A percentile compares a stretch with the other conserved stretches of the same genome.
Conservation (phyloP, 2,797 vertebrate genomes). For the Pangasius macronema region DNA sequence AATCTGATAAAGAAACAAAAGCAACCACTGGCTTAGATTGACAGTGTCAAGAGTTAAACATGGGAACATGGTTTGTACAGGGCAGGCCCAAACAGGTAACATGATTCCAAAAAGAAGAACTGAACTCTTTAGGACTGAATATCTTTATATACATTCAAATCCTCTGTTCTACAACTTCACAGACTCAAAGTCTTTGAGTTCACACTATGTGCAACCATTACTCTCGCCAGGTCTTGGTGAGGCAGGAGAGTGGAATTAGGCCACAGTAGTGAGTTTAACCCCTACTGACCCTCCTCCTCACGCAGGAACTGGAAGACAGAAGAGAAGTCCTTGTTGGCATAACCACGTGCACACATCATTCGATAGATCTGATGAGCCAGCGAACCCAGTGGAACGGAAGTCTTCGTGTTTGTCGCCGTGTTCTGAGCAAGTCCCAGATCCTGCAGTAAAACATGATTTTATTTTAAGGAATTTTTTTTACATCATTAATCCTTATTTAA, state of each 20-base stretch:
- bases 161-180: constrained; percentile 34
- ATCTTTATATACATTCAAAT: constrained; percentile 13
- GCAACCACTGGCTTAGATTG: constrained; percentile 19
- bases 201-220: constrained; percentile 39
- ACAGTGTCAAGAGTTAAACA: constrained; percentile 46
- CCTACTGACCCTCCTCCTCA: constrained; percentile 83
- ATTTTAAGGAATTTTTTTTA: not conserved
- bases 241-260: constrained; percentile 56
- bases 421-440: constrained; percentile 95
- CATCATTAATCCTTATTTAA: not conserved
- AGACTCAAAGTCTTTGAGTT: not conserved
- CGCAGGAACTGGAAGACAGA: constrained; percentile 96
- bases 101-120: constrained; percentile 50
- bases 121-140: constrained; percentile 17
- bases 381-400: constrained; percentile 87
- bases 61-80: constrained; percentile 62
- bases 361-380: constrained; percentile 95
- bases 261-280: constrained; percentile 48
- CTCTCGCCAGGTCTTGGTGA: constrained; percentile 55
- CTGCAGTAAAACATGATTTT: constrained; percentile 63
- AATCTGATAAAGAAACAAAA: constrained; percentile 21
- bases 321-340: constrained; percentile 95
- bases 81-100: constrained; percentile 56
- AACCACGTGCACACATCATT: constrained; percentile 96
- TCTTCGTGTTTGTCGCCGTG: constrained; percentile 93